Evolutionary conservation across 2,888 invertebrate species (phyloP), one percentile per base, ranked within the genome.

Genomic region (Eupithecia centaureata): DNA sequence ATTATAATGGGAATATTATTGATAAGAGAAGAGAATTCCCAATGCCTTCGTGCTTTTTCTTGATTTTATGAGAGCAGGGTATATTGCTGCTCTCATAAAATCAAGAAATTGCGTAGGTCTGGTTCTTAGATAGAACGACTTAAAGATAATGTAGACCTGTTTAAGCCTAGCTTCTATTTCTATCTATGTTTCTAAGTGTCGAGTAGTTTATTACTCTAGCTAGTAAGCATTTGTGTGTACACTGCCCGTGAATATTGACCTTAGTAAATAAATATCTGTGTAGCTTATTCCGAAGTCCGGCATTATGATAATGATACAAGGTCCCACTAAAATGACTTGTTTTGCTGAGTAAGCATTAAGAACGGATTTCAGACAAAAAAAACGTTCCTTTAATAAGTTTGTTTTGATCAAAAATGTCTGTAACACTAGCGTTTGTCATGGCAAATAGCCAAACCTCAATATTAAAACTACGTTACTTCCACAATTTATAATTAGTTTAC

Each of bases 391-490:
- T n/a, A 5, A 42, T 18, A 42, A 42, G 10, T 18, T 18, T 42
- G 42, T 42, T 42, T 42, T 42, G 42, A 42, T 42, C 18, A 42
- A 42, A n/a, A n/a, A 54, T 54, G 5, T 28, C 15, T 13, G 15
- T n/a, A 15, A 54, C 30, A 54, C 2, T 15, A 15, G 27, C 27
- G 8, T 30, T 30, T n/a, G 27, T 30, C n/a, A 28, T 56, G 54
- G 27, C 54, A 28, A 10, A 28, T 28, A 4, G 54, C 54, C 54
- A 56, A 56, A 47, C 47, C 12, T 47, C 52, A 0, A 7, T 56
- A 56, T 7, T 56, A 10, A 30, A 56, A 18, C n/a, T 56, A 56
- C 30, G 18, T 56, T 28, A 30, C 27, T 56, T n/a, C 54, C 30
- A 56, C 30, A n/a, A n/a, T 30, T 3, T 10, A 22, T 47, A 28